A percentile compares a stretch with the other conserved stretches of the same genome.
Evolutionary conservation across 2,888 invertebrate genomes (phyloP).

Genomic region (Nephrotoma flavescens): DNA sequence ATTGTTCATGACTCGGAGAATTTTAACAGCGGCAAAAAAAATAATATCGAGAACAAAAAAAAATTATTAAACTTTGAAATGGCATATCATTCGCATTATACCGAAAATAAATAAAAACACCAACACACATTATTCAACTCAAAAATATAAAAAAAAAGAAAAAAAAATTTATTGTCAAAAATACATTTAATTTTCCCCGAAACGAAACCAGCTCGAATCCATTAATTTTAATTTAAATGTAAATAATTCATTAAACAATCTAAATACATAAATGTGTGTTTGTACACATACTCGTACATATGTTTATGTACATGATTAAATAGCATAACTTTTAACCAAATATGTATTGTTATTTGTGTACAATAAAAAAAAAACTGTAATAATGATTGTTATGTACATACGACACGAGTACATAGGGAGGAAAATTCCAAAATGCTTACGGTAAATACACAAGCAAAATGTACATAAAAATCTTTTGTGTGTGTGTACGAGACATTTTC

Average conservation of each 20-base stretch:
- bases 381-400: not conserved
- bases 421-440: not conserved
- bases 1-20: too few species aligned
- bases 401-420: not conserved
- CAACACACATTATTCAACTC: not conserved
- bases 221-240: not conserved
- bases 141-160: too few species aligned
- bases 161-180: not conserved
- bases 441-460: not conserved
- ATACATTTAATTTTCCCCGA: not conserved
- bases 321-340: not conserved
- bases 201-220: not conserved
- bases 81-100: too few species aligned
- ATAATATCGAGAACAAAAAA: too few species aligned
- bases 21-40: too few species aligned
- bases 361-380: not conserved
- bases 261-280: not conserved
- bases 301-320: not conserved
- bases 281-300: not conserved
- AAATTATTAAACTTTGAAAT: too few species aligned
- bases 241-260: not conserved
- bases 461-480: not conserved
- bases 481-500: not conserved
- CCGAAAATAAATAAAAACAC: not conserved
- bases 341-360: not conserved